These are phyloP conservation scores for Melanotaenia nigrans DNA, from an alignment of 2,797 vertebrate genomes.

Conservation along the genomic window DNA sequence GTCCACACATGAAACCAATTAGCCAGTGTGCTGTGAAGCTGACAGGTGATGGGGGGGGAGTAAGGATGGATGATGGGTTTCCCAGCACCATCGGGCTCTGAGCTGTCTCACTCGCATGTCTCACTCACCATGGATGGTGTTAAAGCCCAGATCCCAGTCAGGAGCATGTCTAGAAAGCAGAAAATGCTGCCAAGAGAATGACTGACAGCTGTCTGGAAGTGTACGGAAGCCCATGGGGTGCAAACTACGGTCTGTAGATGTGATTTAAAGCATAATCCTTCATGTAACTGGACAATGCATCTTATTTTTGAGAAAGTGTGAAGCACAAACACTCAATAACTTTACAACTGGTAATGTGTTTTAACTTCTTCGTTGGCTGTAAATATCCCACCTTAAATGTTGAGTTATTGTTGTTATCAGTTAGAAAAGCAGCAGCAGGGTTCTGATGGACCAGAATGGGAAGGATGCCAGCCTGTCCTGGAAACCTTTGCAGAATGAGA, in stretches of 20 bases:
- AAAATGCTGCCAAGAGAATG: conserved; percentile 20
- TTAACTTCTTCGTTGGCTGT: too few relatives aligned
- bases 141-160: conserved; percentile 36
- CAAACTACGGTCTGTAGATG: conserved; percentile 13
- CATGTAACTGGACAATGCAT: not conserved
- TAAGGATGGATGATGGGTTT: conserved; percentile 70
- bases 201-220: conserved; percentile 21
- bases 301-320: not conserved
- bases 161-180: conserved; percentile 23
- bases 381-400: too few relatives aligned
- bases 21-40: conserved; percentile 49
- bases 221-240: not conserved
- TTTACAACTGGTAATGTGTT: too few relatives aligned
- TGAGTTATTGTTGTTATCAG: too few relatives aligned
- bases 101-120: conserved; percentile 38
- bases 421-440: conserved; percentile 15
- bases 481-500: too few relatives aligned
- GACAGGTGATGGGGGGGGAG: conserved; percentile 2
- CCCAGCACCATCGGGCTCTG: conserved; percentile 52
- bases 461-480: too few relatives aligned
- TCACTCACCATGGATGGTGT: conserved; percentile 29
- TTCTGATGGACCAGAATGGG: not conserved
- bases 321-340: too few relatives aligned
- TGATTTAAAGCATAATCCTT: not conserved
- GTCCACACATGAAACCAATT: conserved; percentile 79